Evolutionary conservation across 1,140 invertebrate species (phyloP), one percentile per base, ranked within the genome.

Genomic region (Cydia strobilella): DNA sequence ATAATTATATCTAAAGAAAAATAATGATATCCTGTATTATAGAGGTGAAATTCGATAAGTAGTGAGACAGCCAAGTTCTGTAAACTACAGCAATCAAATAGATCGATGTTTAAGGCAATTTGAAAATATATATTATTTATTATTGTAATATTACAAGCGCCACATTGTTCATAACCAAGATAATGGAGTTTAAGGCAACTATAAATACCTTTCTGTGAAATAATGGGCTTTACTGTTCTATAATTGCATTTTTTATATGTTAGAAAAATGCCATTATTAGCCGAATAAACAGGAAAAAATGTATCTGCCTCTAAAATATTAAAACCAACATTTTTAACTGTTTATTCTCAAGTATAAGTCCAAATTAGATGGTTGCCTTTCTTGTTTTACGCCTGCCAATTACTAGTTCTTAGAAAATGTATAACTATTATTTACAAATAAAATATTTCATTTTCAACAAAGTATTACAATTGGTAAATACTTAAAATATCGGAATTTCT

Each of bases 351-450:
- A 69, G 51, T n/a, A 42, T 72, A 73, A 79, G 76, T 83, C 80
- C 78, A 79, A 66, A 48, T 76, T 79, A 81, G 75, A 77, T 25
- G 10, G 66, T 72, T 83, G 83, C 82, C 82, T 85, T 85, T 75
- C 75, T 63, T 85, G 80, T 78, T 76, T 78, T 81, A 79, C 66
- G 80, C 79, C 79, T 77, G 78, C 80, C 79, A 80, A 45, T 74
- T 65, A 78, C 20, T 59, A 59, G 54, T 59, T 59, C 9, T 23
- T 59, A 59, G 54, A 59, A 59, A 59, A 59, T 59, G 54, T 59
- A 59, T 59, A 59, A 59, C 54, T 59, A 59, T 59, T 59, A 59
- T 59, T 45, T 74, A 45, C 42, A 13, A 15, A 20, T 31, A 31
- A 6, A 31, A 3, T 31, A 31, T 31, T 31, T 31, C 5, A 31